These are phyloP conservation scores for Discoglossus pictus DNA, from an alignment of 2,797 vertebrate genomes.

Conservation along the genomic window DNA sequence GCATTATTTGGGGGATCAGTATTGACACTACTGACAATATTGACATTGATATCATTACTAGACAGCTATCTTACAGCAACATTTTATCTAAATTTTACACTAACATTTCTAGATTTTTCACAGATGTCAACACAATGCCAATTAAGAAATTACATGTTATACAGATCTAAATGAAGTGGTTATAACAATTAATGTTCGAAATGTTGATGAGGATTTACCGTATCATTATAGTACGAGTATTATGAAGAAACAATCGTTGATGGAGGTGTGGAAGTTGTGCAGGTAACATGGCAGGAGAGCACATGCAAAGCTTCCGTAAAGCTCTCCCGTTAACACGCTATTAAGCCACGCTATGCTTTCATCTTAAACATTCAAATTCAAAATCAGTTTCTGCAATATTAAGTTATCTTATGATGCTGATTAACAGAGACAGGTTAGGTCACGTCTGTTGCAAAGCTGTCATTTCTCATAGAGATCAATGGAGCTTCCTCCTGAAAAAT, in stretches of 20 bases:
- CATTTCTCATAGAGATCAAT: too few relatives aligned
- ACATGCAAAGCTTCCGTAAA: slow-evolving; percentile 7
- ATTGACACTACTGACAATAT: too few relatives aligned
- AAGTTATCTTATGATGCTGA: neutral
- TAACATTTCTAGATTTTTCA: too few relatives aligned
- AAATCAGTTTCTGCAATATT: neutral
- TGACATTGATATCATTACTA: too few relatives aligned
- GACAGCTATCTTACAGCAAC: too few relatives aligned
- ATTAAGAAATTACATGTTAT: too few relatives aligned
- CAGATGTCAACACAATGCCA: too few relatives aligned
- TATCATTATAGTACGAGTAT: slow-evolving; percentile 83
- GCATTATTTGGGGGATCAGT: too few relatives aligned
- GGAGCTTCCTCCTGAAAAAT: too few relatives aligned
- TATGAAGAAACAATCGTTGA: slow-evolving; percentile 76
- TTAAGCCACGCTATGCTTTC: neutral
- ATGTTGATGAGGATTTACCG: slow-evolving; percentile 59
- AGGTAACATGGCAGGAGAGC: slow-evolving; percentile 7
- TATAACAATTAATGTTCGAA: slow-evolving; percentile 13
- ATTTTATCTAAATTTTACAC: too few relatives aligned
- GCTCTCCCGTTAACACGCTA: neutral
- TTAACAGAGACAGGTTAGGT: neutral
- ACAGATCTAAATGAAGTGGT: too few relatives aligned
- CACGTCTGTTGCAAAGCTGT: too few relatives aligned
- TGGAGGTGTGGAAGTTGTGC: slow-evolving; percentile 75
- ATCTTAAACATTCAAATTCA: neutral